Evolutionary conservation across 37 sponge, comb jelly and placozoan genomes (phyloP).

Genomic region (Halisarca cf. caerulea): DNA sequence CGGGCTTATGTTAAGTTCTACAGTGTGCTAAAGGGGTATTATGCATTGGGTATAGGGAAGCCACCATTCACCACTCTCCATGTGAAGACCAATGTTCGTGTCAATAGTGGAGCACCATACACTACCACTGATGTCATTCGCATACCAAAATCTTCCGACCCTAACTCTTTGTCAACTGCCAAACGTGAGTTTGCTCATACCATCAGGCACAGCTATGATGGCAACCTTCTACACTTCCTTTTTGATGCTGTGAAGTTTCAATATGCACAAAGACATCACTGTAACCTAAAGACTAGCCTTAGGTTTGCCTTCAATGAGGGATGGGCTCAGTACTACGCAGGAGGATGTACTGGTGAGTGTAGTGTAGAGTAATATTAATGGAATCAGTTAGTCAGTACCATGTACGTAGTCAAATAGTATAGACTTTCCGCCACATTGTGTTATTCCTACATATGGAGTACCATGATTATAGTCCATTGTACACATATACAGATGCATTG

Average conservation of each 20-base stretch:
- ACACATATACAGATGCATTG: no score
- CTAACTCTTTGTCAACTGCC: neutral
- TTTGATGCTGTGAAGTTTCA: conserved; percentile 2
- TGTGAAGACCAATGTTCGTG: neutral
- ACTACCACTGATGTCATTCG: neutral
- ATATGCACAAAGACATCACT: neutral
- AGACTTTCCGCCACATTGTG: no score
- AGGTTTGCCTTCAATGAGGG: conserved; percentile 50
- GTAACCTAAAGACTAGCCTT: neutral
- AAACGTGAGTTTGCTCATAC: conserved; percentile 40
- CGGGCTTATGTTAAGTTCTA: neutral
- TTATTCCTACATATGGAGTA: no score
- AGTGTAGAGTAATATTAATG: no score
- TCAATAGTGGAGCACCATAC: conserved; percentile 26
- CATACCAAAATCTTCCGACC: neutral
- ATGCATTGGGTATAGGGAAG: neutral
- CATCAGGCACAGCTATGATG: conserved; percentile 34
- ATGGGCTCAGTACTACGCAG: conserved; percentile 39
- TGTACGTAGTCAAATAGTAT: no score
- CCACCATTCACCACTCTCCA: conserved; percentile 5
- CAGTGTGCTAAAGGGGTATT: conserved; percentile 16
- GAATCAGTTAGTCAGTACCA: no score
- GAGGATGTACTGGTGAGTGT: neutral
- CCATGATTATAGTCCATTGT: no score
- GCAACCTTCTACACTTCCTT: conserved; percentile 15